Evolutionary conservation across 2,888 invertebrate genomes (phyloP), one percentile per base, ranked within the genome.

Genomic region (Hedychridium roseum): DNA sequence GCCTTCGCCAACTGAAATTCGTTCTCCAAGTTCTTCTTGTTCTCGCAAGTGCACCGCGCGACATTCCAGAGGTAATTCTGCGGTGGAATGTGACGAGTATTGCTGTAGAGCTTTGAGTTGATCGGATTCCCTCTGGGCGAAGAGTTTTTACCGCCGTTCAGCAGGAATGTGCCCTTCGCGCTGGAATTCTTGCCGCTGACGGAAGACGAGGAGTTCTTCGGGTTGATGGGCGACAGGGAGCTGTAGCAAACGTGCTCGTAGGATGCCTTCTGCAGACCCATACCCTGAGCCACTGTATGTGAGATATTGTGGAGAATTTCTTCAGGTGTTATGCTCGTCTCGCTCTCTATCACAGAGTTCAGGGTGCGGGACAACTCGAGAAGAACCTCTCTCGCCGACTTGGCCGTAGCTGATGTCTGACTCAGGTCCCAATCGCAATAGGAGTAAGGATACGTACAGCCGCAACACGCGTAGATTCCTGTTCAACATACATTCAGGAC

Each of bases 281-380:
- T 60, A 1, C 67, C 64, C 23, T 67, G 54, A 0, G 66, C 57
- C 1, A 75, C 68, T 2, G 73, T 69, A 7, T 61, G 63, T 15
- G 74, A 69, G 21, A 76, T 73, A 44, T 69, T 70, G 6, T 66
- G 63, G 12, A 75, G 52, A 4, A 76, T 68, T 15, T 75, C 73
- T 37, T 74, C 70, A 14, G 71, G 63, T 11, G 62, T 59, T 43
- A 66, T 56, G 20, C 52, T 54, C 16, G 57, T 64, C 2, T 69
- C 69, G 12, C 69, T 68, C 27, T 76, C 72, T 57, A 74, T 64
- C 26, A 74, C 71, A 42, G 73, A 73, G 55, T 70, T 72, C 14
- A 74, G 50, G 2, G 71, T 74, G 32, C 67, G 67, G 18, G 75
- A 71, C 7, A 73, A 57, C 48, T 73, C 70, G 38, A 75, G 49